Percentiles rank a stretch among this genome's conserved stretches.
Evolutionary conservation across 2,888 invertebrate genomes (phyloP).

Genomic region (Hymenopus coronatus): DNA sequence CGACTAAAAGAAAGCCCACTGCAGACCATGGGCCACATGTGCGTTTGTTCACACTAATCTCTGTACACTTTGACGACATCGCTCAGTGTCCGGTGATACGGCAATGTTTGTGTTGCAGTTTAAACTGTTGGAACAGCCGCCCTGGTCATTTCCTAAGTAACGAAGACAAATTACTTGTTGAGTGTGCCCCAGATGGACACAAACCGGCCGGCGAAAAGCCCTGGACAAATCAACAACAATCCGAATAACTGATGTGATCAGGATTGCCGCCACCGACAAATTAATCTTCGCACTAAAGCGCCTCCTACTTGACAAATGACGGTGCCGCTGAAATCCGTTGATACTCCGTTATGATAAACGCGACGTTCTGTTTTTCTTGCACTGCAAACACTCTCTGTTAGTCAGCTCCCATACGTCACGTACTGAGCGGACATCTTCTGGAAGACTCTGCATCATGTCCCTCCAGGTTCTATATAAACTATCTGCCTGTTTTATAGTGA

Average conservation of each 20-base stretch:
- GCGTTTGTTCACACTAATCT: neutral
- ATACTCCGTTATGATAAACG: neutral
- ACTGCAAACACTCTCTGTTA: neutral
- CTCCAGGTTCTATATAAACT: neutral
- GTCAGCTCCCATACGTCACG: neutral
- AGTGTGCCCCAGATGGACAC: neutral
- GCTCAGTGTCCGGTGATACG: neutral
- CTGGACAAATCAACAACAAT: neutral
- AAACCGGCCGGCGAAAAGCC: neutral
- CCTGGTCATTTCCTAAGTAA: neutral
- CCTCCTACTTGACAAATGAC: neutral
- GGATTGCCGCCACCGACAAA: neutral
- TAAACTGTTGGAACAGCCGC: neutral
- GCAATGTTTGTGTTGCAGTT: neutral
- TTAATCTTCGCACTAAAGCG: neutral
- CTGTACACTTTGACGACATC: neutral
- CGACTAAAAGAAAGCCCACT: neutral
- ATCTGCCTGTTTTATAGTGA: neutral
- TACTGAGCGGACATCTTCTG: neutral
- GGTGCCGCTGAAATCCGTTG: neutral
- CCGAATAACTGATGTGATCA: neutral
- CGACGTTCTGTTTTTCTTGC: neutral
- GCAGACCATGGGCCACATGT: neutral
- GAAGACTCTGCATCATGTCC: neutral
- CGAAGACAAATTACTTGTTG: neutral